phyloP scores from a whole-genome alignment of 2,888 invertebrate genomes.

The Arrhopalites spinosus region DNA sequence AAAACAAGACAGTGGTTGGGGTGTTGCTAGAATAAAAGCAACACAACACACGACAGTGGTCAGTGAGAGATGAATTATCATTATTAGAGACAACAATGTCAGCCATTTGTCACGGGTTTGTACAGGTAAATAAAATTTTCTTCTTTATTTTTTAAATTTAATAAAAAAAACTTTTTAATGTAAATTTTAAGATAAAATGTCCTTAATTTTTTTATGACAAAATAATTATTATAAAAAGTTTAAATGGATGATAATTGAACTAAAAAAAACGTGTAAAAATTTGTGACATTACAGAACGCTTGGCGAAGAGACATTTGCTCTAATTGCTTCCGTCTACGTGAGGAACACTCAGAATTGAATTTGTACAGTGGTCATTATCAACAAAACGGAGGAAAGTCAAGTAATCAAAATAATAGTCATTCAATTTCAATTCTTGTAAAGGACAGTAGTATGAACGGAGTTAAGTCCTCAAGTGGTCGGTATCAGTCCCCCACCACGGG shows the following conservation, averaged over 20 bases:
- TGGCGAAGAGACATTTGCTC: conserved; percentile 60
- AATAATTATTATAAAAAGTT: too few species aligned
- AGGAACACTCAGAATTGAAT: conserved; percentile 53
- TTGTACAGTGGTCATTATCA: not conserved
- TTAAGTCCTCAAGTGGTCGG: not conserved
- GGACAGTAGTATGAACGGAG: not conserved
- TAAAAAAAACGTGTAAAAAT: too few species aligned
- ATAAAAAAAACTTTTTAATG: too few species aligned
- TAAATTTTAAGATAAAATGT: too few species aligned
- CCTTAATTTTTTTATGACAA: too few species aligned
- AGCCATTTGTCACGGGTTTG: conserved; percentile 58
- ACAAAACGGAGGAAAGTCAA: not conserved
- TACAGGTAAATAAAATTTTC: conserved; percentile 45
- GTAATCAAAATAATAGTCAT: conserved; percentile 11
- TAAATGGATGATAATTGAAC: too few species aligned
- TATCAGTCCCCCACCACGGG: conserved; percentile 30
- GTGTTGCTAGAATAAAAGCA: not conserved
- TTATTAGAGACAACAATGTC: conserved; percentile 51
- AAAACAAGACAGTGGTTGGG: not conserved
- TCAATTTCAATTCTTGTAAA: conserved; percentile 26
- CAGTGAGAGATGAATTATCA: conserved; percentile 26
- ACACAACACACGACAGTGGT: conserved; percentile 13
- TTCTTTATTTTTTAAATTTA: too few species aligned
- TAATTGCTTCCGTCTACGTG: conserved; percentile 59
- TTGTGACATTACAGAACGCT: conserved; percentile 57